Evolutionary conservation across 2,113 vertebrate species (phyloP).

Genomic region (Poeciliopsis retropinna): DNA sequence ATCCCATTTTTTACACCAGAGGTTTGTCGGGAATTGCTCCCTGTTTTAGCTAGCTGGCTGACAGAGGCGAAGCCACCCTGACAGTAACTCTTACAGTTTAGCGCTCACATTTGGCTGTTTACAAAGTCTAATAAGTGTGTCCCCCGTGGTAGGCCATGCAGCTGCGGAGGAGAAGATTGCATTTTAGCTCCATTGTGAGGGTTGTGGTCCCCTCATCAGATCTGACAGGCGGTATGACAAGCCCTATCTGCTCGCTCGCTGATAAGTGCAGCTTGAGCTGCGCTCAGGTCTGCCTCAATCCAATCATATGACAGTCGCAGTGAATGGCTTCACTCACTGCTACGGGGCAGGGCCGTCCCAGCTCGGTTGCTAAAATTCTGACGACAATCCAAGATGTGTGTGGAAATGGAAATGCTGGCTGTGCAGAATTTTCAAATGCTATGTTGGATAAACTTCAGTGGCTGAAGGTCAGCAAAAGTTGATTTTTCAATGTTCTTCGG

Average conservation of each 20-base stretch:
- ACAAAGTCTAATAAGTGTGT: conserved; percentile 78
- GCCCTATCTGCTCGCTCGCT: conserved; percentile 77
- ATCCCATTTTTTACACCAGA: conserved; percentile 33
- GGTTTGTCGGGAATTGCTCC: conserved; percentile 34
- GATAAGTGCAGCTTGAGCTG: conserved; percentile 76
- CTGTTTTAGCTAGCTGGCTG: conserved; percentile 36
- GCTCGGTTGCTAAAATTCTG: conserved; percentile 54
- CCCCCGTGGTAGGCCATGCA: conserved; percentile 69
- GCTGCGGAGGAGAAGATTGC: conserved; percentile 77
- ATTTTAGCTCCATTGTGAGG: conserved; percentile 79
- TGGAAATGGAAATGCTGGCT: conserved; percentile 40
- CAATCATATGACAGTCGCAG: conserved; percentile 72
- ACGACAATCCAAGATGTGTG: conserved; percentile 34
- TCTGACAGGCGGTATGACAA: conserved; percentile 81
- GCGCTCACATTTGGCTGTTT: conserved; percentile 73
- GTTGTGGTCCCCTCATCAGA: conserved; percentile 75
- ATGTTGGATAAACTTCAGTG: conserved; percentile 44
- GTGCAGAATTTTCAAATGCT: conserved; percentile 40
- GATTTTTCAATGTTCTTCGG: conserved; percentile 36
- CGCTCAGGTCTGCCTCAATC: conserved; percentile 78
- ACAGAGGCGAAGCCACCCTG: conserved; percentile 39
- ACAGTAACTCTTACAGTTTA: conserved; percentile 68
- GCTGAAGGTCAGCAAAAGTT: conserved; percentile 23
- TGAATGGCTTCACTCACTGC: conserved; percentile 54
- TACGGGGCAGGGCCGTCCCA: conserved; percentile 41